Evolutionary conservation across 2,797 vertebrate species (phyloP), one percentile per base, ranked within the genome.

Genomic region (Tolypeutes matacus): DNA sequence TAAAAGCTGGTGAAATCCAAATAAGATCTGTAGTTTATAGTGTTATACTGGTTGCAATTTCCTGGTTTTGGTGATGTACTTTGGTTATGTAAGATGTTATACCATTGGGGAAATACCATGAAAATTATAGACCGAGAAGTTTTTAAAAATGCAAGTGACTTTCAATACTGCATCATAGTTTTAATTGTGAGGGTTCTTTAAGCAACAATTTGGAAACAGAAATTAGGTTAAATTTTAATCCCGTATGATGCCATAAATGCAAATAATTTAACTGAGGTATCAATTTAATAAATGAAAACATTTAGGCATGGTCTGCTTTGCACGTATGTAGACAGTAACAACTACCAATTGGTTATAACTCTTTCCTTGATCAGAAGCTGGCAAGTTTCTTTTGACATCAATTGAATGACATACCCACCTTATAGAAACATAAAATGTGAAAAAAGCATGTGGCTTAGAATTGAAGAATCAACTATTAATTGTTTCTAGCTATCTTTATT

Each of bases 201-300:
- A 73, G 42, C 29, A 51, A 86, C 12, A 80, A 42, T 7, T 42
- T 73, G 7, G 67, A 76, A 90, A 81, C 10, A 93, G 60, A 29
- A 51, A 75, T 60, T 65, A 85, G 14, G 56, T 95, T 58, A 85
- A 56, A 73, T 64, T 72, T 86, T 58, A 80, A 58, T 78, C 36
- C 12, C 3, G 2, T 51, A 18, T 75, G 36, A 36, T 86, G n/a
- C 2, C 25, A 51, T 56, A 67, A 64, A 53, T 69, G 8, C 20
- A 73, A 65, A 49, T 51, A 49, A 51, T 58, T 86, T 58, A 67
- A 70, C 29, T 27, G 20, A 86, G 27, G 46, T 58, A 23, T n/a
- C 27, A 23, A 39, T 49, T 78, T 15, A 89, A 49, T 53, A 31
- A 72, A 58, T 60, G 36, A 18, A 60, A 67, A 62, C 49, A 60